Evolutionary conservation across 2,888 invertebrate species (phyloP), one percentile per base, ranked within the genome.

Genomic region (Watsonalla cultraria): DNA sequence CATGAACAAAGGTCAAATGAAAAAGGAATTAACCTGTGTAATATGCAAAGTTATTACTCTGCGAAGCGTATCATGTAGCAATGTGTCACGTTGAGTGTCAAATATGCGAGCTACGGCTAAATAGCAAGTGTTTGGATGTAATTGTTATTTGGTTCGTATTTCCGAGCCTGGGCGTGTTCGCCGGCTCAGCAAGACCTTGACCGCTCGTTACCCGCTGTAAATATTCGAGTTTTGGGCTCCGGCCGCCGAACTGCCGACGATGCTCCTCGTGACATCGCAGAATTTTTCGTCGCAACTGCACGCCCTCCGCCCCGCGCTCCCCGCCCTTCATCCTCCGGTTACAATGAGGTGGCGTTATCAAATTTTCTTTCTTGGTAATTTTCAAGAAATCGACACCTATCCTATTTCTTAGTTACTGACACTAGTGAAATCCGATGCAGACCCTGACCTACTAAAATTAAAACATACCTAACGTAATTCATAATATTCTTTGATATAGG

Each of bases 121-220:
- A 75, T 70, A 74, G 70, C 69, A 73, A 63, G 54, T 8, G 52
- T 54, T 54, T 51, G 37, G 14, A 49, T 37, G 49, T 37, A 2
- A 64, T 55, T 52, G 60, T 2, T 42, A 42, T 42, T 55, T 60
- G 68, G 74, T 57, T 83, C 78, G 70, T 66, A 72, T 84, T 79
- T 78, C 81, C 67, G 69, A 76, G 73, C 71, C 74, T 72, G 62
- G 60, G 61, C 67, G 68, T 68, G 70, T 70, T 66, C 53, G 74
- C 70, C 64, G 70, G 60, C 74, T 75, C 78, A 76, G 80, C 82
- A 70, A 81, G 83, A 66, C 88, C 88, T 88, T 88, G 88, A 86
- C 88, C 86, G 67, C 74, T 57, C 60, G 60, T 61, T 59, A 69
- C 57, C 64, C 65, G 62, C 62, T 65, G 63, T 71, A 62, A 70